Evolutionary conservation across 2,888 invertebrate genomes (phyloP), one percentile per base, ranked within the genome.

Genomic region (Pterobdella sp.): DNA sequence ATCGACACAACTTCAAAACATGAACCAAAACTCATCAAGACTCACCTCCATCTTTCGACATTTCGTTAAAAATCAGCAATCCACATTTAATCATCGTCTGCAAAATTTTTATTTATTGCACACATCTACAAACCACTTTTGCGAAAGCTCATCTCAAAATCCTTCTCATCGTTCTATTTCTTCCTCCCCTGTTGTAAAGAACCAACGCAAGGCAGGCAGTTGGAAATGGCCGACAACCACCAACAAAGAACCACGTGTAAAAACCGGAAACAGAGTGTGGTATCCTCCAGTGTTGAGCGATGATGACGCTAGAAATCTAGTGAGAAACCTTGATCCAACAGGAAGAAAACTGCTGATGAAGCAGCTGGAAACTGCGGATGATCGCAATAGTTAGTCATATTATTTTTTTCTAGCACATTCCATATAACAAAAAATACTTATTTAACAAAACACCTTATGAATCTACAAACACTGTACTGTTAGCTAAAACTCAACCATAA

Each of bases 261-360:
- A 56, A 26, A 56, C 32, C 10, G 71, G 71, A 32, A 71, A 52
- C 63, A 18, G 71, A 10, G 52, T 71, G 34, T 71, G 67, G 73
- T 73, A 66, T 26, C 73, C 72, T 22, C 52, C 72, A 34, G 68
- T 74, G 31, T 66, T 35, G 26, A 72, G 67, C 49, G n/a, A 64
- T 29, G 72, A 67, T n/a, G 74, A 74, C 34, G 74, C 74, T 26
- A 42, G 56, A 31, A 67, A 29, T 34, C 56, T 74, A 14, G 72
- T 56, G n/a, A 26, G 52, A 18, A 42, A 68, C 32, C 68, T 74
- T 14, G 74, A 74, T 36, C 64, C 72, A 1, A 72, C 37, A 1
- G 74, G 74, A 31, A 49, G 74, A 29, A 67, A 31, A 36, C 74
- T 74, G 34, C 67, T 74, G 32, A 29, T 74, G 65, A 72, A 72